A percentile compares a stretch with the other conserved stretches of the same genome.
Evolutionary conservation across 2,797 vertebrate genomes (phyloP).

Genomic region (Pyrrhura leucotis): DNA sequence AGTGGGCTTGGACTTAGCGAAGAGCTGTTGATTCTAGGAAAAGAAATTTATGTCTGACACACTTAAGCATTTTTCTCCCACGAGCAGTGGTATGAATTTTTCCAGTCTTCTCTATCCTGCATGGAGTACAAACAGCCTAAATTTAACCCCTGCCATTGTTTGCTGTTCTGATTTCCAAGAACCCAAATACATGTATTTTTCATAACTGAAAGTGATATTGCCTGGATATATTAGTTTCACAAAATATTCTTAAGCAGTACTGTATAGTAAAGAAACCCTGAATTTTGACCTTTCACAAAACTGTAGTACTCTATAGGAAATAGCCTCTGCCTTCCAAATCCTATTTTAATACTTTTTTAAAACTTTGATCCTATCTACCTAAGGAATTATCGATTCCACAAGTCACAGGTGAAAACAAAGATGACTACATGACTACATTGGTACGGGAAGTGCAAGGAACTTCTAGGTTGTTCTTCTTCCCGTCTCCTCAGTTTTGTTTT

Average conservation of each 20-base stretch:
- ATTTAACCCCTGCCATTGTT: conserved; percentile 3
- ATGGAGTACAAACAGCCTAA: background rate
- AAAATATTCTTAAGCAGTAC: background rate
- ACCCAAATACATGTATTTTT: background rate
- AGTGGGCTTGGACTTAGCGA: background rate
- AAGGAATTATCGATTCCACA: background rate
- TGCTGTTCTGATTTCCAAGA: background rate
- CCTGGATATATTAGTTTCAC: background rate
- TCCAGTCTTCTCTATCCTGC: background rate
- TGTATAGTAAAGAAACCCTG: background rate
- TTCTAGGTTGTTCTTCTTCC: background rate
- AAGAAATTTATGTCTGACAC: background rate
- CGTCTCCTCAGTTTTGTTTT: background rate
- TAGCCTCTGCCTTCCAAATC: background rate
- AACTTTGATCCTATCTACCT: background rate
- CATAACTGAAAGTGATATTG: background rate
- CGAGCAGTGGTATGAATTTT: background rate
- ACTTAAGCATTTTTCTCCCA: background rate
- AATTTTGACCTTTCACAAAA: conserved; percentile 4
- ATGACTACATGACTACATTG: background rate
- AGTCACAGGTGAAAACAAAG: background rate
- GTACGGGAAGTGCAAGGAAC: background rate
- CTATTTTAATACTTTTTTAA: background rate
- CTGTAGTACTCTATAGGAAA: background rate
- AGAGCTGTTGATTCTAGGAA: background rate